phyloP scores from a whole-genome alignment of 2,113 vertebrate species.

The Notiomystis cincta region DNA sequence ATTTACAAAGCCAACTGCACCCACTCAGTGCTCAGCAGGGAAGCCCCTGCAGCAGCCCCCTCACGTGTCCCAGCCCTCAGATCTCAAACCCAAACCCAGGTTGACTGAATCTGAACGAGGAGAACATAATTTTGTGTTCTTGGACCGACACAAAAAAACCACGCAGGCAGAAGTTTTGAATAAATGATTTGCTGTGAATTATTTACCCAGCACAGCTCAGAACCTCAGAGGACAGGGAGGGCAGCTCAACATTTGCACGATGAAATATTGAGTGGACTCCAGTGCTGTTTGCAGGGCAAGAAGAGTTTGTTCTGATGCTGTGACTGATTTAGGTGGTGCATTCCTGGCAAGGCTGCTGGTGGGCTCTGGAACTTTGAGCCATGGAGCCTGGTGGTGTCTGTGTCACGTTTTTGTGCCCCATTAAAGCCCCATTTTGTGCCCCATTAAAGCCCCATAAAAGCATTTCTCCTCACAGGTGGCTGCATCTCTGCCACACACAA shows the following conservation, averaged over 20 bases:
- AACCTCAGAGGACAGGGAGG: background rate
- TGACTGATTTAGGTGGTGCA: background rate
- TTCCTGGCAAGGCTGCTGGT: background rate
- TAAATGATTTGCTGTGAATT: slow-evolving; percentile 47
- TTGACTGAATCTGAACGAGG: background rate
- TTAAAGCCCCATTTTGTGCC: background rate
- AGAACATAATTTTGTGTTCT: background rate
- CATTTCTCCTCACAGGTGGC: background rate
- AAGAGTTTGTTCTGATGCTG: background rate
- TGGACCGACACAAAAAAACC: slow-evolving; percentile 24
- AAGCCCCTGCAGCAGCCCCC: background rate
- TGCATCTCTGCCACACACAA: background rate
- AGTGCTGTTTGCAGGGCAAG: background rate
- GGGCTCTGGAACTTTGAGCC: background rate
- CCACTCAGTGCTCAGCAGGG: background rate
- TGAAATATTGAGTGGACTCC: background rate
- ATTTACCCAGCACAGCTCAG: background rate
- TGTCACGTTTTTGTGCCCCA: background rate
- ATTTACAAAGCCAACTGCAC: background rate
- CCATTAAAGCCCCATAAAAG: background rate
- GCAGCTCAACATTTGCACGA: background rate
- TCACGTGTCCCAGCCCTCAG: background rate
- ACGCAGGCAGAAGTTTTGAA: slow-evolving; percentile 35
- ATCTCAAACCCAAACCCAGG: background rate
- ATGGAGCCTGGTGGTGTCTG: background rate